phyloP scores from a whole-genome alignment of 2,888 invertebrate species.

The Troides aeacus region DNA sequence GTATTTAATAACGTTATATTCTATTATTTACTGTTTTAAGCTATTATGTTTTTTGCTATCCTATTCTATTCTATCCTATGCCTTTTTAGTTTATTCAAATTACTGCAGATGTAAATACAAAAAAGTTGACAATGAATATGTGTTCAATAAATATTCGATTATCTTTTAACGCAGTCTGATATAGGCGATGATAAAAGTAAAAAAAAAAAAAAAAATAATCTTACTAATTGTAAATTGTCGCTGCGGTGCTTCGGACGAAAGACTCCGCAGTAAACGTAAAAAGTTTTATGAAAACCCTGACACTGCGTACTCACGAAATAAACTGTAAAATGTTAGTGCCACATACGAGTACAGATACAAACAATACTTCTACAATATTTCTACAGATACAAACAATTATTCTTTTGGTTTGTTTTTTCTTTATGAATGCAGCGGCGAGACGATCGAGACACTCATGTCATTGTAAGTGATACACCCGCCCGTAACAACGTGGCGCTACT shows the following conservation, averaged over 20 bases:
- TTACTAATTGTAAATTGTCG: slow-evolving; percentile 56
- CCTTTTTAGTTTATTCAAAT: too few species aligned
- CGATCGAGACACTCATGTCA: too few species aligned
- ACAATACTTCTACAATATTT: too few species aligned
- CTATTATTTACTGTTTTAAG: too few species aligned
- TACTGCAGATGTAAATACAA: too few species aligned
- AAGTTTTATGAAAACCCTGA: slow-evolving; percentile 63
- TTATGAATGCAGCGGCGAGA: too few species aligned
- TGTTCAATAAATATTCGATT: not conserved
- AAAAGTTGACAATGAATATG: not conserved
- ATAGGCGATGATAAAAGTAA: slow-evolving; percentile 32
- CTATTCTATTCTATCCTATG: too few species aligned
- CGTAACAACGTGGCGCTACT: too few species aligned
- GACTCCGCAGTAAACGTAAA: slow-evolving; percentile 61
- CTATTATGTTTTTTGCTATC: too few species aligned
- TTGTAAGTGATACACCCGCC: too few species aligned
- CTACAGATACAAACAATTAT: not conserved
- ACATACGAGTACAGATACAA: not conserved
- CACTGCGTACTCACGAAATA: slow-evolving; percentile 56
- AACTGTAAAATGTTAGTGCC: slow-evolving; percentile 49
- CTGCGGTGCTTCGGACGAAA: slow-evolving; percentile 44
- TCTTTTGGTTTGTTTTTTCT: too few species aligned
- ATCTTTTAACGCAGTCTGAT: not conserved
- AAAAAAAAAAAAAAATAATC: slow-evolving; percentile 33
- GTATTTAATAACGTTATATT: too few species aligned